Evolutionary conservation across 1,140 invertebrate species (phyloP), one percentile per base, ranked within the genome.

Genomic region (Drosophila nannoptera): DNA sequence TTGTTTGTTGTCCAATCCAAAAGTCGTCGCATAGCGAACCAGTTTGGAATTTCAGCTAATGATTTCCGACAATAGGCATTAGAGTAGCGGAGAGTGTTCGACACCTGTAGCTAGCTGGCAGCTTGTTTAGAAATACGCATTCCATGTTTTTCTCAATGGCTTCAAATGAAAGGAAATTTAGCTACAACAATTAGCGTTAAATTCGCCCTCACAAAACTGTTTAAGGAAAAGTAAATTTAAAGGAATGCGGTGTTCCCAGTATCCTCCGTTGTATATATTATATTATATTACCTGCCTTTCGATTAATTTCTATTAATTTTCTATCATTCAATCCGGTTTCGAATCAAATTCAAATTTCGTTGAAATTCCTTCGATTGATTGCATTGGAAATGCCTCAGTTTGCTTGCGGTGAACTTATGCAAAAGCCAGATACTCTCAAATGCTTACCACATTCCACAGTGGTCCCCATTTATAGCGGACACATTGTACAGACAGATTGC

Each of bases 31-130:
- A 12, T 36, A 16, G 33, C 65, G 66, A 69, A 73, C 71, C 66
- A 70, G 71, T 70, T 70, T 73, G 60, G 59, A 53, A 54, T 70
- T 70, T 73, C 22, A 60, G 59, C 55, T 60, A 65, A 66, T 65
- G 48, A 71, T 62, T 69, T 69, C 71, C 71, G 67, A 73, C 54
- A 55, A 16, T 38, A 49, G 36, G 22, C 36, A 43, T 22, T 22
- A 22, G 22, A 22, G 22, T 22, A 22, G 22, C 22, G 22, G 22
- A 22, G 50, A 62, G 55, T 67, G 40, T 61, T 61, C 42, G 45
- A 49, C 54, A 69, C 36, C 66, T 69, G 50, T 67, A 48, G 55
- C 46, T 67, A 48, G 55, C 46, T 54, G 42, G 54, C 50, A 12
- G 42, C 36, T 14, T 29, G 31, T 32, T 49, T 63, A 40, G 3